Conservation (phyloP, 2,888 invertebrate genomes). For the Baronia brevicornis region DNA sequence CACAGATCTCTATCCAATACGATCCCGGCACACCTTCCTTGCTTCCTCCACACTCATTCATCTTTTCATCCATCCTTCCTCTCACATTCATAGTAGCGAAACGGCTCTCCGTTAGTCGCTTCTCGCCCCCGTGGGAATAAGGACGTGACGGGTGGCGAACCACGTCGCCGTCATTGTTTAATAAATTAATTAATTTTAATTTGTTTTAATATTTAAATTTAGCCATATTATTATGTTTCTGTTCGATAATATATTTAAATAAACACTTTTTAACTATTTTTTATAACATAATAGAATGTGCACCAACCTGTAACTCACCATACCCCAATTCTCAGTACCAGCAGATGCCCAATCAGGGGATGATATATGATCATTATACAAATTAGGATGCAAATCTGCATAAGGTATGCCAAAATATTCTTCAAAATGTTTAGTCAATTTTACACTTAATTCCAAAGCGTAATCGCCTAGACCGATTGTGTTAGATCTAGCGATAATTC, state of each 20-base stretch:
- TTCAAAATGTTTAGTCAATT: slow-evolving; percentile 53
- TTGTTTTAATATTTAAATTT: no score
- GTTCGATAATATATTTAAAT: no score
- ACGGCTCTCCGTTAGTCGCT: no score
- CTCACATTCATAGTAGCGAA: no score
- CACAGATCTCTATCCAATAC: slow-evolving; percentile 1
- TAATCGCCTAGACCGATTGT: slow-evolving; percentile 45
- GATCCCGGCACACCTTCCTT: no score
- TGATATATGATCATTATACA: slow-evolving; percentile 58
- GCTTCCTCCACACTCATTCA: no score
- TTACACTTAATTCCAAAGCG: slow-evolving; percentile 46
- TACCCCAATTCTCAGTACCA: slow-evolving; percentile 69
- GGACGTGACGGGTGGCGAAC: no score
- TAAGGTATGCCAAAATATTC: slow-evolving; percentile 57
- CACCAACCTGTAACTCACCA: slow-evolving; percentile 64
- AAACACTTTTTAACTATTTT: not conserved
- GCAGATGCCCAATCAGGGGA: slow-evolving; percentile 70
- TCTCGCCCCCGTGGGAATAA: no score
- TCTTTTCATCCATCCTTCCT: no score
- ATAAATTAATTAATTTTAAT: no score
- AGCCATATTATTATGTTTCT: no score
- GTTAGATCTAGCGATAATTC: slow-evolving; percentile 63
- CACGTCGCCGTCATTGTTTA: no score
- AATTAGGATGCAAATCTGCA: slow-evolving; percentile 40
- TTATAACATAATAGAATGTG: slow-evolving; percentile 1